phyloP scores from a whole-genome alignment of 2,888 invertebrate genomes.

The Acrocyrtus sp. region DNA sequence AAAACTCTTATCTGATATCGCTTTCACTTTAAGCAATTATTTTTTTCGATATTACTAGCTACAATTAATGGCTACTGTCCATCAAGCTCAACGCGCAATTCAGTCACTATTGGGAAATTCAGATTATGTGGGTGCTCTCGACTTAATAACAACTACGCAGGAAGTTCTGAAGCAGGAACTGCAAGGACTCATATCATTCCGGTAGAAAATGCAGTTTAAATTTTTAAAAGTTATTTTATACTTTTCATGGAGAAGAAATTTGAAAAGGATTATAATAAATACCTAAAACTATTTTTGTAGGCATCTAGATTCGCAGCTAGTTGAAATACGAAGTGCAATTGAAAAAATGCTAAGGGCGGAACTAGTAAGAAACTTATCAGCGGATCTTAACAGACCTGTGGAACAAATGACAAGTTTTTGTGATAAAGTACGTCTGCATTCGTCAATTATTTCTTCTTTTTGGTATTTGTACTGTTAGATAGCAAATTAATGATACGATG shows the following conservation, averaged over 20 bases:
- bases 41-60: conserved; percentile 68
- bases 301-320: conserved; percentile 93
- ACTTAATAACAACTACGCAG: conserved; percentile 95
- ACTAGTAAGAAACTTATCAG: conserved; percentile 89
- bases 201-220: no score
- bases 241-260: conserved; percentile 1
- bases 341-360: conserved; percentile 97
- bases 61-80: conserved; percentile 92
- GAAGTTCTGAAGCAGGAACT: conserved; percentile 91
- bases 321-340: conserved; percentile 94
- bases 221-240: conserved; percentile 1
- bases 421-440: conserved; percentile 71
- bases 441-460: neutral
- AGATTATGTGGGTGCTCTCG: conserved; percentile 97
- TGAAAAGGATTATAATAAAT: neutral
- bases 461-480: neutral
- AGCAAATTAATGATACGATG: neutral
- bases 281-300: no score
- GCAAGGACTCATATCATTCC: conserved; percentile 91
- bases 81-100: conserved; percentile 98
- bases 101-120: conserved; percentile 93
- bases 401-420: conserved; percentile 72
- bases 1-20: neutral
- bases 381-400: conserved; percentile 88
- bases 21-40: neutral